phyloP scores from a whole-genome alignment of 1,140 invertebrate genomes.

The Rhyzopertha dominica region DNA sequence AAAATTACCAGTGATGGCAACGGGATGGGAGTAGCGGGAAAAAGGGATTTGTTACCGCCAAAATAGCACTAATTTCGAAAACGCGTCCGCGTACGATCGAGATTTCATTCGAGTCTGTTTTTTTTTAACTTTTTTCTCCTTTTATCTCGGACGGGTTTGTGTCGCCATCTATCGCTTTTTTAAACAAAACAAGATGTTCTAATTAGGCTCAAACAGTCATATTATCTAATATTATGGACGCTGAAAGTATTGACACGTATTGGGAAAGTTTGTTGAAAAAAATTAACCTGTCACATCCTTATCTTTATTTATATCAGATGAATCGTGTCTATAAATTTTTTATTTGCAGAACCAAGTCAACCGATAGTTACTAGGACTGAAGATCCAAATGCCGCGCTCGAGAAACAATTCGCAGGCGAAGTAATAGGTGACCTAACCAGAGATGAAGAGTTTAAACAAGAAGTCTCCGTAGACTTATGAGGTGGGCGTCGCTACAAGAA shows the following conservation, averaged over 20 bases:
- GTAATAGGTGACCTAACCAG: slow-evolving; percentile 7
- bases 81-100: too few relatives aligned
- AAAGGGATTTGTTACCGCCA: too few relatives aligned
- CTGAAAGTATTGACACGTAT: not conserved
- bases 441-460: not conserved
- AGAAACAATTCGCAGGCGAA: slow-evolving; percentile 9
- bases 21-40: too few relatives aligned
- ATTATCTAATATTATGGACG: too few relatives aligned
- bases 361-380: not conserved
- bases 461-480: slow-evolving; percentile 3
- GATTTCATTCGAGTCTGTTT: too few relatives aligned
- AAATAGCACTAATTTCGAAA: too few relatives aligned
- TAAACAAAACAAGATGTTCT: too few relatives aligned
- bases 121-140: not conserved
- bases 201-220: too few relatives aligned
- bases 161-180: too few relatives aligned
- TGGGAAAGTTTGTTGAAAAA: not conserved
- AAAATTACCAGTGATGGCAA: too few relatives aligned
- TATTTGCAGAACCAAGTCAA: not conserved
- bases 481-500: not conserved
- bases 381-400: slow-evolving; percentile 7
- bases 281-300: too few relatives aligned
- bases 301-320: too few relatives aligned
- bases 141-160: not conserved
- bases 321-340: not conserved